A percentile compares a stretch with the other conserved stretches of the same genome.
Conservation (phyloP, 1,140 invertebrate species). For the Meloidogyne floridensis region DNA sequence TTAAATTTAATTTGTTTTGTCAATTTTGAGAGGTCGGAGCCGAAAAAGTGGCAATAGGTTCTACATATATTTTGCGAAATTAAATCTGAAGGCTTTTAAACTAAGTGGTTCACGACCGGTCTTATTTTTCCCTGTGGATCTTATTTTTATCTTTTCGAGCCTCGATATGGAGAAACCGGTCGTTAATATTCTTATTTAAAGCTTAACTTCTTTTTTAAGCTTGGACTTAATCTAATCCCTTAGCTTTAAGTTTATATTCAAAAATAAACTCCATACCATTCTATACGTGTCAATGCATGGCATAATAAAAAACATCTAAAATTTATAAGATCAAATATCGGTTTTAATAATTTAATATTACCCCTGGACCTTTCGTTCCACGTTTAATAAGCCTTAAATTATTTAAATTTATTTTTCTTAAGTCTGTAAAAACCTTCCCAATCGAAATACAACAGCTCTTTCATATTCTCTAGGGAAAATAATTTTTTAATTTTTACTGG, state of each 20-base stretch:
- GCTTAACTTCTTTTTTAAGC: background rate
- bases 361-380: constrained; percentile 60
- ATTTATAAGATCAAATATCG: background rate
- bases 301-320: constrained; percentile 65
- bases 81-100: no score
- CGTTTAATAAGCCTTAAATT: constrained; percentile 48
- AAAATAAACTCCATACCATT: constrained; percentile 49
- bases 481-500: background rate
- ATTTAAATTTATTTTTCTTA: background rate
- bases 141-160: no score
- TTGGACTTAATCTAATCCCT: no score
- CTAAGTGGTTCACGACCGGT: no score
- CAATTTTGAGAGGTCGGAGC: no score
- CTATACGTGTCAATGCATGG: constrained; percentile 67
- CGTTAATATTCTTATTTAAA: no score
- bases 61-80: no score
- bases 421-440: constrained; percentile 40
- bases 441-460: constrained; percentile 61
- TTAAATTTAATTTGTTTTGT: no score
- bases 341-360: background rate
- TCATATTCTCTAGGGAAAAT: constrained; percentile 59
- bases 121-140: no score
- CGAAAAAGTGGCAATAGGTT: no score
- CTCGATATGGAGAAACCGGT: no score
- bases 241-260: no score